phyloP scores from a whole-genome alignment of 1,140 invertebrate species.

The Anastrepha ludens region DNA sequence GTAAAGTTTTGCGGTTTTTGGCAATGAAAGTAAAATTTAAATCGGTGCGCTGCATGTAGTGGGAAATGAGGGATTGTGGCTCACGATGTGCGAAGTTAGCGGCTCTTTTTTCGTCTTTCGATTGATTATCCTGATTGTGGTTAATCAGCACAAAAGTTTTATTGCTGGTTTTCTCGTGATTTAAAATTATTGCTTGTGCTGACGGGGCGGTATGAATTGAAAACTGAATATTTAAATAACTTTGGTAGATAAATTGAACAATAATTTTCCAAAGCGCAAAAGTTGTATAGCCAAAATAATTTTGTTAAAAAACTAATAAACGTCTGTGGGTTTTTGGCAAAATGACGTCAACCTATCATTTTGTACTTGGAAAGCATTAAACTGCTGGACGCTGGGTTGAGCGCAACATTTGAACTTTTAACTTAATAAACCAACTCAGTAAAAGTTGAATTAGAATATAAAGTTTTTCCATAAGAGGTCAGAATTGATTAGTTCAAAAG shows the following conservation, averaged over 20 bases:
- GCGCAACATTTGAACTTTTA: too few relatives aligned
- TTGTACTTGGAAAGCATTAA: too few relatives aligned
- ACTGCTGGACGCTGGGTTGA: too few relatives aligned
- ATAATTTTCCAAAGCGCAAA: neutral
- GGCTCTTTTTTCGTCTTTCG: neutral
- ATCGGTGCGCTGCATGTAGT: neutral
- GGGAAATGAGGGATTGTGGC: neutral
- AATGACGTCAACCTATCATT: too few relatives aligned
- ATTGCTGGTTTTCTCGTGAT: neutral
- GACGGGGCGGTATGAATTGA: neutral
- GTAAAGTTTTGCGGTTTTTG: conserved; percentile 43
- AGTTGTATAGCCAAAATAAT: too few relatives aligned
- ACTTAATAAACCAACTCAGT: too few relatives aligned
- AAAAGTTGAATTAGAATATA: too few relatives aligned
- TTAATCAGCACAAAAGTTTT: neutral
- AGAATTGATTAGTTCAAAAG: too few relatives aligned
- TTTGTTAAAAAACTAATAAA: too few relatives aligned
- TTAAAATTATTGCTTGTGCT: neutral
- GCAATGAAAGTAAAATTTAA: conserved; percentile 31
- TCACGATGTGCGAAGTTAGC: neutral
- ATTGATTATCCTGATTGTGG: conserved; percentile 34
- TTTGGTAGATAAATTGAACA: neutral
- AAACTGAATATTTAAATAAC: neutral
- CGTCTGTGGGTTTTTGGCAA: too few relatives aligned
- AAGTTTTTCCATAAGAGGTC: too few relatives aligned